Evolutionary conservation across 1,140 invertebrate species (phyloP), one percentile per base, ranked within the genome.

Genomic region (Drosophila kanapiae): DNA sequence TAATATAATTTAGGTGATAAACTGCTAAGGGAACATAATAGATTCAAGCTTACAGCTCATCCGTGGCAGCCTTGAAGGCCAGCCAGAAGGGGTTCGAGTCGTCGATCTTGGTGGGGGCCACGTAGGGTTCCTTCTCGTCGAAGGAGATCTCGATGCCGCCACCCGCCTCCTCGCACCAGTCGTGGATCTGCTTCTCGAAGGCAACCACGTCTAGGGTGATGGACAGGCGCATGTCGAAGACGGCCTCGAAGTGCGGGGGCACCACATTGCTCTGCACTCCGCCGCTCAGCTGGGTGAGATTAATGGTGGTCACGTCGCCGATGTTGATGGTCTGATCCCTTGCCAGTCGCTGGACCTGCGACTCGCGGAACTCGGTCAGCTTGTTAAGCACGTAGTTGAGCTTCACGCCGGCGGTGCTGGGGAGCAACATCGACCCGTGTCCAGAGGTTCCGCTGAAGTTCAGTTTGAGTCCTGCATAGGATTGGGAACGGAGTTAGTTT

Each of bases 221-320:
- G 2, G 97, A 95, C 10, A 99, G 91, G 8, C 98, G 95, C 48
- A 98, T 94, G 91, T 99, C 98, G 91, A 98, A 97, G 27, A 94
- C 94, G 1, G 95, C 96, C 1, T 93, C 94, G 23, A 99, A 92
- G 81, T 97, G 95, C 61, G 96, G 95, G 1, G 98, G 98, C 43
- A 99, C 94, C 2, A 99, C 97, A 93, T 99, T 99, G 14, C 95
- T 93, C 92, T 99, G 98, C 2, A 98, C 95, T 33, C 98, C 98
- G 70, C 98, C 98, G 27, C 95, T 97, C 68, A 98, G 70, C 93
- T 95, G 95, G 0, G 97, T 99, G 56, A 98, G 93, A 94, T 99
- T 99, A 0, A 98, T 92, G 4, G 97, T 96, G 1, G 97, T 97
- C 1, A 98, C 97, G 93, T 98, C 96, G 13, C 97, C 97, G 45